Evolutionary conservation across 2,888 invertebrate species (phyloP), one percentile per base, ranked within the genome.

Genomic region (Drosophila meridiana): DNA sequence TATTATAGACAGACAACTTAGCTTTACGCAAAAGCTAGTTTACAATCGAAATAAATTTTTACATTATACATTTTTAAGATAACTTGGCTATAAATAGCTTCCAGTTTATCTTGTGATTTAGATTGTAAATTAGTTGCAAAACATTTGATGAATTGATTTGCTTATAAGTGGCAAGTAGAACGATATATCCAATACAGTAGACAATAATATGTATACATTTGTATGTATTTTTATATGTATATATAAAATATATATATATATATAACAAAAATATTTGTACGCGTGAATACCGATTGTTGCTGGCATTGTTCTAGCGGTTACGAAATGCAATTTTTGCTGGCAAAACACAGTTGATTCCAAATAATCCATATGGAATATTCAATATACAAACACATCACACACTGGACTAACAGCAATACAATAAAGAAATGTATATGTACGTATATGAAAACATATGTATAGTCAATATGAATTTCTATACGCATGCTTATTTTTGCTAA

Each of bases 401-500:
- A 40, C 6, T 26, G 13, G 1, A 2, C 42, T 26, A 13, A 50
- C 38, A 60, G 50, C 32, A 50, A 30, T 6, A 32, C 32, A 36
- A 53, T 53, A 26, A 26, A 53, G 34, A 53, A 36, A 6, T 52
- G 6, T 50, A 2, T 20, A 20, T 20, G 34, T 50, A 11, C 26
- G 36, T 53, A 36, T 1, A 8, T 20, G 1, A 20, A 20, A 20
- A 20, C 20, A 20, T 47, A 28, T 30, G 7, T 47, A 14, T 6
- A 28, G 28, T 47, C 28, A 28, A 55, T 28, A 55, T 38, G 28
- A 38, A 53, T 53, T 38, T 53, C 26, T 38, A 38, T 36, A 36
- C 11, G 26, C 36, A 26, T 13, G 53, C 73, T 56, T 57, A 32
- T 64, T 59, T 59, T 65, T 48, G 47, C 42, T 59, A 55, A 64